phyloP scores from a whole-genome alignment of 2,888 invertebrate species.

The Lasioglossum pauxillum region DNA sequence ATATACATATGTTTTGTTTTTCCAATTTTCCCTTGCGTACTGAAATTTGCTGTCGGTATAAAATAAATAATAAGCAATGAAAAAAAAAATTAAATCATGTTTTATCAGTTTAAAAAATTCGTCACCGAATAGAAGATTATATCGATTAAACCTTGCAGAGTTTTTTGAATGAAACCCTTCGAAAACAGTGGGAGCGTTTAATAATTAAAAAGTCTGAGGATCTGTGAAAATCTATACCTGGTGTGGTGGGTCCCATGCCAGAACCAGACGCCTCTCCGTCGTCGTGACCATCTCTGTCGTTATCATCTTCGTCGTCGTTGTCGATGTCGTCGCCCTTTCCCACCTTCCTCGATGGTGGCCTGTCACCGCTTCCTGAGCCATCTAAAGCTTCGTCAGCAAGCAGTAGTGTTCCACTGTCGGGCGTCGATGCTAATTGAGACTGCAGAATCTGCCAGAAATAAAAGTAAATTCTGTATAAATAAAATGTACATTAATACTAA shows the following conservation, averaged over 20 bases:
- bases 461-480: neutral
- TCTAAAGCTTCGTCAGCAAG: conserved; percentile 80
- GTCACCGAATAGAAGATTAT: neutral
- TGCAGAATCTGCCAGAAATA: conserved; percentile 76
- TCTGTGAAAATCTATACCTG: conserved; percentile 63
- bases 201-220: neutral
- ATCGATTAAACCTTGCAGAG: neutral
- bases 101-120: neutral
- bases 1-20: no score
- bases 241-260: conserved; percentile 76
- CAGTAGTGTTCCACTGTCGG: conserved; percentile 79
- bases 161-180: neutral
- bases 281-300: conserved; percentile 68
- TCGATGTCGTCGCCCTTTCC: conserved; percentile 52
- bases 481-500: neutral
- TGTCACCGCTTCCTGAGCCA: conserved; percentile 82
- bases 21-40: no score
- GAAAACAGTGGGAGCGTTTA: neutral
- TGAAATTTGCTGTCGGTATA: no score
- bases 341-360: conserved; percentile 71
- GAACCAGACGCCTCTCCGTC: conserved; percentile 79
- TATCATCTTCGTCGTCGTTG: conserved; percentile 73
- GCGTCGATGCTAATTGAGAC: conserved; percentile 80
- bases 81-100: neutral
- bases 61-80: no score